Conservation (phyloP, 2,888 invertebrate species). For the Mamestra brassicae region DNA sequence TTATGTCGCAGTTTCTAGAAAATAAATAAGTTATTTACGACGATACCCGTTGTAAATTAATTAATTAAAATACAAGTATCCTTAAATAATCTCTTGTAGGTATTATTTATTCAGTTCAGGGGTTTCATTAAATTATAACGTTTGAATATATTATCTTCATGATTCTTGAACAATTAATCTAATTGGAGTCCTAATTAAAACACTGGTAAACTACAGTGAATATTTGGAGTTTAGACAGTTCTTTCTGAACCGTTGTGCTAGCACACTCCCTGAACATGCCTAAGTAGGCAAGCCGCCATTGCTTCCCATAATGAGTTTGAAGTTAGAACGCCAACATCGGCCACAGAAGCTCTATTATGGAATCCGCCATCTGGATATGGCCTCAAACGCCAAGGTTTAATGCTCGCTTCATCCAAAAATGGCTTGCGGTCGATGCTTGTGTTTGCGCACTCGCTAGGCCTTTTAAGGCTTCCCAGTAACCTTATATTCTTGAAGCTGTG, state of each 20-base stretch:
- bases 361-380: constrained; percentile 70
- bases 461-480: constrained; percentile 85
- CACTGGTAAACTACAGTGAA: background rate
- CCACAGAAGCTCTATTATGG: constrained; percentile 65
- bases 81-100: constrained; percentile 8
- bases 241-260: constrained; percentile 8
- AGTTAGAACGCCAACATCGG: constrained; percentile 55
- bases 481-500: constrained; percentile 77
- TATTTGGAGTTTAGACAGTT: background rate
- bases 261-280: constrained; percentile 3
- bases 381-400: constrained; percentile 75
- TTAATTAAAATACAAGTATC: constrained; percentile 21
- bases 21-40: constrained; percentile 36
- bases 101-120: constrained; percentile 16
- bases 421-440: constrained; percentile 77
- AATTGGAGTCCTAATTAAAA: constrained; percentile 21
- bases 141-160: constrained; percentile 5
- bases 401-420: constrained; percentile 81
- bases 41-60: constrained; percentile 11
- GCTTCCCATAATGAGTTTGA: constrained; percentile 60
- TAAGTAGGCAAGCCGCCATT: constrained; percentile 32
- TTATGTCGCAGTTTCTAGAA: constrained; percentile 10
- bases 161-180: constrained; percentile 8
- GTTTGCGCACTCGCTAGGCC: constrained; percentile 79
- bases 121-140: constrained; percentile 8